Percentiles rank a stretch among this genome's conserved stretches.
Evolutionary conservation across 64 coral and sea anemone species (phyloP).

Genomic region (Actinia equina): DNA sequence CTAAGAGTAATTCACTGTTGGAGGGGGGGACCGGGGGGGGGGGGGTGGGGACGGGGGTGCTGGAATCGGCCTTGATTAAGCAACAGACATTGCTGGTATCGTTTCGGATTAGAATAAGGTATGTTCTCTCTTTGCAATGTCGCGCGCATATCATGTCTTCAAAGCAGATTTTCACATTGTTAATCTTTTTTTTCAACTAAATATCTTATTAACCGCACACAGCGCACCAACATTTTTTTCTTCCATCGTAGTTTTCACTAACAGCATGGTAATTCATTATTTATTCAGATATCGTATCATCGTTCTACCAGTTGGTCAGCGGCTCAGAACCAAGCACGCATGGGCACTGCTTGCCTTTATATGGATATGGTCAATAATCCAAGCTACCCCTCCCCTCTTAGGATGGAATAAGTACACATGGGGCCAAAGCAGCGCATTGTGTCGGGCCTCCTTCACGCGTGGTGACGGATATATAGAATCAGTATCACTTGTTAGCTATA

Average conservation of each 20-base stretch:
- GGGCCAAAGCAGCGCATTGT: slow-evolving; percentile 1
- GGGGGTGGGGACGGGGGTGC: too few relatives aligned
- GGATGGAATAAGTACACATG: slow-evolving; percentile 30
- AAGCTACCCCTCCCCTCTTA: slow-evolving; percentile 20
- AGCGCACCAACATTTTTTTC: too few relatives aligned
- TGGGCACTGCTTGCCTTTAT: slow-evolving; percentile 12
- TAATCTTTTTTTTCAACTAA: too few relatives aligned
- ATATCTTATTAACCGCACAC: too few relatives aligned
- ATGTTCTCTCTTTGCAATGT: too few relatives aligned
- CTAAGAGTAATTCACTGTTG: too few relatives aligned
- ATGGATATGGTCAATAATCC: slow-evolving; percentile 24
- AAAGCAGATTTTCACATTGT: too few relatives aligned
- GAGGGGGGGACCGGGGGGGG: too few relatives aligned
- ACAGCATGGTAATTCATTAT: neutral
- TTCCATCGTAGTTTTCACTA: neutral
- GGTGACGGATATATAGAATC: slow-evolving; percentile 16
- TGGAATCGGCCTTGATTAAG: too few relatives aligned
- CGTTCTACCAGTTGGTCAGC: slow-evolving; percentile 21
- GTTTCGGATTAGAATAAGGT: too few relatives aligned
- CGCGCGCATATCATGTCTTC: too few relatives aligned
- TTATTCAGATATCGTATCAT: slow-evolving; percentile 26
- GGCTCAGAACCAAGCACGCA: neutral
- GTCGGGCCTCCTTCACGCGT: slow-evolving; percentile 5
- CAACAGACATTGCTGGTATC: too few relatives aligned
- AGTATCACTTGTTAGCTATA: slow-evolving; percentile 13